Percentiles rank a stretch among this genome's conserved stretches.
Conservation (phyloP, 35 echinoderm and acorn worm genomes). For the Chiridota heheva region DNA sequence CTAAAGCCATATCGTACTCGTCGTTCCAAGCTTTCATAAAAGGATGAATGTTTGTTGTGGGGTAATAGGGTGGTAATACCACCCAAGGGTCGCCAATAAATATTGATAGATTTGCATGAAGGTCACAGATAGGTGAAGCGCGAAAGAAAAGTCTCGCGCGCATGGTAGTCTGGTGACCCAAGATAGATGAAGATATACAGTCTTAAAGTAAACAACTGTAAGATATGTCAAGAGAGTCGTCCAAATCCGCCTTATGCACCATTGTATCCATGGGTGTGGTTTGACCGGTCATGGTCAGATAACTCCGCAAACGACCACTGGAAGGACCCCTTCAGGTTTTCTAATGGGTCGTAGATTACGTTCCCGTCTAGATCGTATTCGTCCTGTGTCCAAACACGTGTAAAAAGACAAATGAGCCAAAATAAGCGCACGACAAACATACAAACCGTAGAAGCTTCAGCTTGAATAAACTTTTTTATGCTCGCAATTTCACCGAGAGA, state of each 20-base stretch:
- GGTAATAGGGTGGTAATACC: too few species aligned
- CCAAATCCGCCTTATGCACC: constrained; percentile 27
- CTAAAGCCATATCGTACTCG: constrained; percentile 26
- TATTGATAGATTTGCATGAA: constrained; percentile 47
- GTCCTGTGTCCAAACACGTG: neutral
- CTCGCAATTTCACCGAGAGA: neutral
- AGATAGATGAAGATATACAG: constrained; percentile 24
- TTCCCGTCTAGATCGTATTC: neutral
- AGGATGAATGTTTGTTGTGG: constrained; percentile 9
- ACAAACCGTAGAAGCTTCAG: too few species aligned
- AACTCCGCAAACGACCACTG: constrained; percentile 54
- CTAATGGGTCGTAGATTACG: constrained; percentile 22
- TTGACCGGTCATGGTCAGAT: constrained; percentile 35
- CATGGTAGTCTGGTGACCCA: constrained; percentile 29
- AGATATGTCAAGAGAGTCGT: constrained; percentile 1
- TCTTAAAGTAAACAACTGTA: constrained; percentile 26
- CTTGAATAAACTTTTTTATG: too few species aligned
- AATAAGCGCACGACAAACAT: too few species aligned
- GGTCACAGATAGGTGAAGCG: constrained; percentile 33
- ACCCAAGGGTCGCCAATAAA: constrained; percentile 14
- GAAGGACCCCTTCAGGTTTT: constrained; percentile 15
- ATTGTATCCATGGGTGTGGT: constrained; percentile 47
- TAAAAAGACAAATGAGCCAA: constrained; percentile 7
- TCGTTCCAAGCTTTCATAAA: neutral
- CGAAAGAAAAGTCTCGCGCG: constrained; percentile 20